Evolutionary conservation across 2,888 invertebrate genomes (phyloP).

Genomic region (Nasonovia ribisnigri): DNA sequence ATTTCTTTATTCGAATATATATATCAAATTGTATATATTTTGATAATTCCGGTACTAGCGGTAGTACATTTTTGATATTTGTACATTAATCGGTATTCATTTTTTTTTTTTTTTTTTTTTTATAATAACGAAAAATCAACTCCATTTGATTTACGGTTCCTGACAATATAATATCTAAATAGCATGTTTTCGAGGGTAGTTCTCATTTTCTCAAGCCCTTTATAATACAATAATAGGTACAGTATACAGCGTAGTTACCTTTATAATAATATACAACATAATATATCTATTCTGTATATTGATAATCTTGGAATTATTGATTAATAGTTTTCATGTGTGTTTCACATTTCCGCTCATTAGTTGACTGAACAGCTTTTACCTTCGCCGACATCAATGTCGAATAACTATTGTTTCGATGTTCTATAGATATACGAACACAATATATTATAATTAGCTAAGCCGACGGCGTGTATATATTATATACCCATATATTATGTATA

Average conservation of each 20-base stretch:
- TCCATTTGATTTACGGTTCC: neutral
- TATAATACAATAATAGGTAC: neutral
- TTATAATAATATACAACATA: neutral
- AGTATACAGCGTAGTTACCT: neutral
- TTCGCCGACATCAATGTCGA: neutral
- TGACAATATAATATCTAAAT: neutral
- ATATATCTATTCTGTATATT: neutral
- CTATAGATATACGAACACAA: neutral
- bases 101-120: neutral
- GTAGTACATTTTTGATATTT: neutral
- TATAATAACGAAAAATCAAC: neutral
- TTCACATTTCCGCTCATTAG: constrained; percentile 3
- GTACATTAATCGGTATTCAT: neutral
- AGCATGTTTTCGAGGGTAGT: neutral
- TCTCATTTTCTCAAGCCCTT: neutral
- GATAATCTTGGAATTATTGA: neutral
- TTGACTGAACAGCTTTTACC: constrained; percentile 4
- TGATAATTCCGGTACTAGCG: neutral
- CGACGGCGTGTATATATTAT: neutral
- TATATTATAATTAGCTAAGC: constrained; percentile 12
- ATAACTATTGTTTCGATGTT: neutral
- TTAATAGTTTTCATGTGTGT: neutral
- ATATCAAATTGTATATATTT: neutral
- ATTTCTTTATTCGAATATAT: neutral
- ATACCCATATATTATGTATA: neutral